Conservation (phyloP, 2,797 vertebrate species). For the Amblyopsis hoosieri region DNA sequence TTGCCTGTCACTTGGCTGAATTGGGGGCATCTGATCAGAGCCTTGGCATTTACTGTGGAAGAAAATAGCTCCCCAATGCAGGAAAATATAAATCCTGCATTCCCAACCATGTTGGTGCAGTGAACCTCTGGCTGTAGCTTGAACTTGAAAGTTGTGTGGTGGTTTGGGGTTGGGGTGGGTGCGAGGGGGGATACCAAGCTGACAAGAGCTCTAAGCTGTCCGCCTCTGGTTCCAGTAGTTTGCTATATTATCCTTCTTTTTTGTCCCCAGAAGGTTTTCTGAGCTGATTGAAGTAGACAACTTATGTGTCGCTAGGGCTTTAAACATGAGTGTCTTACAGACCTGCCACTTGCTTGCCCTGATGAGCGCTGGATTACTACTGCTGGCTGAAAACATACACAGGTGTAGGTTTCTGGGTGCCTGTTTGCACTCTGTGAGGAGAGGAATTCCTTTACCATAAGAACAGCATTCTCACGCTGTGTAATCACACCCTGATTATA, state of each 20-base stretch:
- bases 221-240: no score
- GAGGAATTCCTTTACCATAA: constrained; percentile 31
- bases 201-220: no score
- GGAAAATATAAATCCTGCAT: no score
- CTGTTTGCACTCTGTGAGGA: constrained; percentile 37
- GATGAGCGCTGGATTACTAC: constrained; percentile 26
- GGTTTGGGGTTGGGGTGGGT: no score
- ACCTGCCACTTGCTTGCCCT: not conserved
- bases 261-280: not conserved
- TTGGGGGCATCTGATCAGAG: not conserved
- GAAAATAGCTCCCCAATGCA: no score
- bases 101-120: no score
- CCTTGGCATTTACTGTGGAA: no score
- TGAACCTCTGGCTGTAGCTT: no score
- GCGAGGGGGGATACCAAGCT: no score
- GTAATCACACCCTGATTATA: constrained; percentile 38
- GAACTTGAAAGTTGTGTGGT: no score
- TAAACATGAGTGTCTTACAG: not conserved
- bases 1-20: constrained; percentile 17
- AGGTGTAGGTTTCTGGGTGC: constrained; percentile 19
- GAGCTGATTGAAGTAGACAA: constrained; percentile 3
- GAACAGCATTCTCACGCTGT: constrained; percentile 21
- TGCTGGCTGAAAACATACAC: not conserved
- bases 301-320: not conserved
- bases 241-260: constrained; percentile 2